Evolutionary conservation across 2,113 vertebrate species (phyloP).

Genomic region (Stigmatopora argus): DNA sequence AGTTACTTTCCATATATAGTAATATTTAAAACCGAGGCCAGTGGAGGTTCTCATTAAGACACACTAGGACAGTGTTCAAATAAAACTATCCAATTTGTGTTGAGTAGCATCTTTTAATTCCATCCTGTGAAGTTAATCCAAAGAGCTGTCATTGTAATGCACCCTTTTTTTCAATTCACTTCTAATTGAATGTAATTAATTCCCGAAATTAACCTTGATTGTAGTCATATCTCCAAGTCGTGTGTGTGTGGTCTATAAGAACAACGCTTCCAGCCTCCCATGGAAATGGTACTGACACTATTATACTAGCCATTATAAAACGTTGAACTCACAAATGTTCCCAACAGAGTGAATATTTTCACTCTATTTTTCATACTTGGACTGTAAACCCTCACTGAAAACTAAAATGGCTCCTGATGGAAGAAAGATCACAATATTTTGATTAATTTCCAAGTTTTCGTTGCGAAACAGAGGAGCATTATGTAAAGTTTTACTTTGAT

Average conservation of each 20-base stretch:
- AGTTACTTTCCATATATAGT: neutral
- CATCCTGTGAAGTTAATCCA: neutral
- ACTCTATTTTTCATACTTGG: no score
- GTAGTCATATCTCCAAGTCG: no score
- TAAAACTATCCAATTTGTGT: neutral
- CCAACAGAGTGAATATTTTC: no score
- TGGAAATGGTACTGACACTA: no score
- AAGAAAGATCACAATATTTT: neutral
- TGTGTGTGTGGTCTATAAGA: no score
- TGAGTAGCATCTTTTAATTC: neutral
- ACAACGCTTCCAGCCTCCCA: no score
- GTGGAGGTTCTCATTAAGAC: conserved; percentile 16
- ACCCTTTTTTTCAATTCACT: neutral
- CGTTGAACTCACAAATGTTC: no score
- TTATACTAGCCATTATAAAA: no score
- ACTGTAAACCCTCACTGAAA: neutral
- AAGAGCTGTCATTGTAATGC: neutral
- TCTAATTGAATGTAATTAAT: neutral
- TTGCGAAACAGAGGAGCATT: neutral
- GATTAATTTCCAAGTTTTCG: no score
- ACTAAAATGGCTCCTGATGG: neutral
- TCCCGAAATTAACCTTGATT: neutral
- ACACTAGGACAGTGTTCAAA: conserved; percentile 16
- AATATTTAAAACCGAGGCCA: neutral
- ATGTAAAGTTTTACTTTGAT: neutral